phyloP scores from a whole-genome alignment of 2,888 invertebrate genomes.

The Torymus auratus region DNA sequence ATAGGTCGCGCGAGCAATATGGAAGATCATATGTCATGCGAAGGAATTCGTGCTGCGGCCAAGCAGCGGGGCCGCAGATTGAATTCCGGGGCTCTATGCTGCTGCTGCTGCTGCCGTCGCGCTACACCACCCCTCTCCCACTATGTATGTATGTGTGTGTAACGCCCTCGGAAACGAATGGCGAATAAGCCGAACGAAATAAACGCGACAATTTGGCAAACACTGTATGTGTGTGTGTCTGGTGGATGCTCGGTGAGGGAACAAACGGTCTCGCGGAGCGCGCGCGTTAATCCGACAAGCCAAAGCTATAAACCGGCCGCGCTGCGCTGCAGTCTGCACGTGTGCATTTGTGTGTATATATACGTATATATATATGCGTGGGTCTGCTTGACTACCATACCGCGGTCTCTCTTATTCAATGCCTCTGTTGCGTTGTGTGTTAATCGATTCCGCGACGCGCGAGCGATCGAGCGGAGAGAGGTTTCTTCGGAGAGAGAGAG shows the following conservation, averaged over 20 bases:
- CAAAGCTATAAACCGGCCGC: slow-evolving; percentile 30
- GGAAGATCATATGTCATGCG: slow-evolving; percentile 76
- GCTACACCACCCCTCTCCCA: not conserved
- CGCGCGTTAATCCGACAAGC: slow-evolving; percentile 49
- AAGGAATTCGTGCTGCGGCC: slow-evolving; percentile 64
- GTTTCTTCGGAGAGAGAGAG: too few relatives aligned
- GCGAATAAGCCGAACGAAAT: slow-evolving; percentile 73
- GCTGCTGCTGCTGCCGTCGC: not conserved
- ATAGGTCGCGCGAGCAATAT: slow-evolving; percentile 68
- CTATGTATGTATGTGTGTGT: too few relatives aligned
- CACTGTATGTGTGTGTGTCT: not conserved
- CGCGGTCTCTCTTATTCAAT: too few relatives aligned
- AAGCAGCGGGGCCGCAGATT: slow-evolving; percentile 59
- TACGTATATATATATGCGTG: too few relatives aligned
- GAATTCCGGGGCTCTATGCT: slow-evolving; percentile 53
- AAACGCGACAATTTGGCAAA: slow-evolving; percentile 63
- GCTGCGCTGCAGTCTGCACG: too few relatives aligned
- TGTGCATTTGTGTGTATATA: too few relatives aligned
- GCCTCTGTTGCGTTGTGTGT: not conserved
- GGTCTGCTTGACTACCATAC: too few relatives aligned
- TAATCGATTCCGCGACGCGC: slow-evolving; percentile 14
- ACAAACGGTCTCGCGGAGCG: slow-evolving; percentile 67
- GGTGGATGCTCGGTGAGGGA: slow-evolving; percentile 6
- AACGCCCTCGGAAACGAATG: slow-evolving; percentile 67
- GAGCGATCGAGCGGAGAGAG: too few relatives aligned